Base-by-base conservation (phyloP, 2,113 vertebrate genomes). In the Choloepus hoffmanni region DNA sequence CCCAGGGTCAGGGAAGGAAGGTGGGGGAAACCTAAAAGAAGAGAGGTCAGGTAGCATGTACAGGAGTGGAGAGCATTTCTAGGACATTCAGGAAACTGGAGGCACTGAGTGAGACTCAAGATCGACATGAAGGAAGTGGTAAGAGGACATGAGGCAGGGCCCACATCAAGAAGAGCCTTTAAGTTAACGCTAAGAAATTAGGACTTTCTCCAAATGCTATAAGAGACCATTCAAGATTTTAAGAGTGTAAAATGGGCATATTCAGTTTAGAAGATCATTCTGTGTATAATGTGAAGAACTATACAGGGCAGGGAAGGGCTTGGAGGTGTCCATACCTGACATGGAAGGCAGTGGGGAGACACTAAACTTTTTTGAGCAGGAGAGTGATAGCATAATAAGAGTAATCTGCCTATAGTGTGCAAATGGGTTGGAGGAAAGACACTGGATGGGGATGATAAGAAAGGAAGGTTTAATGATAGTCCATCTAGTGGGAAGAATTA, bases 161-260 rank as follows among this genome's bases (percentile, higher is more conserved):
- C 33, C 30, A 81, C 14, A 40, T 65, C 60, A 82, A 53, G 33
- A 95, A 95, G 68, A 62, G 48, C 26, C 33, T 89, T 67, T 43
- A 33, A 60, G 65, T 36, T 77, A 40, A 5, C 36, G 2, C 77
- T 82, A n/a, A 85, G 43, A 94, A 90, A 78, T 58, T 26, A 63
- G 8, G 23, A 74, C 60, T 43, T 65, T 67, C 76, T 48, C 50
- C 45, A 60, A 33, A 68, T 21, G 60, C 67, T 72, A 16, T 45
- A 10, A 10, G 14, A 86, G 76, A 21, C 19, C 30, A 26, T 43
- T 43, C 21, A 43, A 55, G 62, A 90, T 89, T 58, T 96, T 94
- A 88, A 96, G 63, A 30, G 7, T 11, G 0, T 16, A 24, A 16
- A 36, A 53, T n/a, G 33, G 26, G 55, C 62, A 1, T 30, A 16